Base-by-base conservation (phyloP, 1,140 invertebrate species). In the Polypedilum pembai region DNA sequence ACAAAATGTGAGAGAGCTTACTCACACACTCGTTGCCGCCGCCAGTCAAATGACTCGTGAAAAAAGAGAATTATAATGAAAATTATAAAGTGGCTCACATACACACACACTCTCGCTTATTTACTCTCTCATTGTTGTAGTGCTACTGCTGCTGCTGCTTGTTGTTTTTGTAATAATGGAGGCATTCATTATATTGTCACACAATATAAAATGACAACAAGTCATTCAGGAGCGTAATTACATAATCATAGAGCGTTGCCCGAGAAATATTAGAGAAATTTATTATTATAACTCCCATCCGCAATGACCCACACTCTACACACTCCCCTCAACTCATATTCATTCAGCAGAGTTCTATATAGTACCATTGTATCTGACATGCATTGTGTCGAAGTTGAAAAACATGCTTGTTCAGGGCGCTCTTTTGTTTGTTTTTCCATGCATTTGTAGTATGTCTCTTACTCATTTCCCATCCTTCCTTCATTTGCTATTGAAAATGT, bases 351-450 rank as follows among this genome's bases (percentile, higher is more conserved):
- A 33, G 24, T 5, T 33, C 24, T 33, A 33, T 33, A 5, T 33
- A n/a, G 10, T 56, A 12, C 45, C 45, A 56, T 56, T 56, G 45
- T 56, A 12, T 15, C 45, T 56, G 45, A 56, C 45, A 56, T 56
- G 45, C 45, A 56, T 56, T 56, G 45, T 56, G 45, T 56, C 45
- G 45, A 56, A 56, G 12, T 56, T 56, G 45, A 56, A 56, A 56
- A 56, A 56, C 45, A 56, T 56, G 45, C 8, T 56, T 56, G 12
- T 56, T 56, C 45, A 56, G 45, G 45, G 45, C 45, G 45, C 45
- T 56, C 45, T 56, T 56, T 56, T 56, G 12, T 56, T 56, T 56
- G 15, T 56, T 56, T 56, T 56, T 56, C 41, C 41, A 15, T 45
- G 41, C 41, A 45, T 45, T 33, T 33, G 24, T 33, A 33, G 24